A percentile compares a stretch with the other conserved stretches of the same genome.
phyloP scores from a whole-genome alignment of 2,888 invertebrate genomes.

The Eurytoma californica region DNA sequence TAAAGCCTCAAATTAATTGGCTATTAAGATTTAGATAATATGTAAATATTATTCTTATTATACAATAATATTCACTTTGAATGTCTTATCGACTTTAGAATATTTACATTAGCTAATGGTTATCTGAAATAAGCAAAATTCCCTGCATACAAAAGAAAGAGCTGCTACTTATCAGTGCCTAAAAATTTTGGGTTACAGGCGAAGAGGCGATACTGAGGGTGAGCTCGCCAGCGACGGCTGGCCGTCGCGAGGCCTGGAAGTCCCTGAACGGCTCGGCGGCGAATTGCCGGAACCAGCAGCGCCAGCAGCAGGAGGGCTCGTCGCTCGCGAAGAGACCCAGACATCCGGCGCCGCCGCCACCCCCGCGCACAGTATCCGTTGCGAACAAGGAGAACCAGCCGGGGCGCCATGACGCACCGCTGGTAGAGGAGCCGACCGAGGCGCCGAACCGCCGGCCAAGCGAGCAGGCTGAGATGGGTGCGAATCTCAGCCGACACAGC shows the following conservation, averaged over 20 bases:
- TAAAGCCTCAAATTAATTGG: too few relatives aligned
- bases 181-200: slow-evolving; percentile 63
- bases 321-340: slow-evolving; percentile 56
- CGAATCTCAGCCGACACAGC: slow-evolving; percentile 86
- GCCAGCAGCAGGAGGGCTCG: slow-evolving; percentile 53
- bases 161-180: too few relatives aligned
- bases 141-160: too few relatives aligned
- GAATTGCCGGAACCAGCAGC: slow-evolving; percentile 62
- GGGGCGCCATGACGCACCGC: slow-evolving; percentile 21
- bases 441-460: slow-evolving; percentile 28
- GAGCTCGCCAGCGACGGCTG: slow-evolving; percentile 57
- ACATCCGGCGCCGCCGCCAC: slow-evolving; percentile 58
- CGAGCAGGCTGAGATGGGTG: slow-evolving; percentile 79
- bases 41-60: too few relatives aligned
- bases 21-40: too few relatives aligned
- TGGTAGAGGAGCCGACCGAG: slow-evolving; percentile 22
- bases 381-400: slow-evolving; percentile 69
- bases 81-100: too few relatives aligned
- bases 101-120: too few relatives aligned
- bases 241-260: slow-evolving; percentile 63
- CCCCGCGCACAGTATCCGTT: slow-evolving; percentile 46
- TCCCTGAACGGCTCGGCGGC: slow-evolving; percentile 59
- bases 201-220: slow-evolving; percentile 66
- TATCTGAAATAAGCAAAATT: too few relatives aligned
- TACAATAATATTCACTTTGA: too few relatives aligned